Evolutionary conservation across 2,888 invertebrate species (phyloP).

Genomic region (Myathropa florea): DNA sequence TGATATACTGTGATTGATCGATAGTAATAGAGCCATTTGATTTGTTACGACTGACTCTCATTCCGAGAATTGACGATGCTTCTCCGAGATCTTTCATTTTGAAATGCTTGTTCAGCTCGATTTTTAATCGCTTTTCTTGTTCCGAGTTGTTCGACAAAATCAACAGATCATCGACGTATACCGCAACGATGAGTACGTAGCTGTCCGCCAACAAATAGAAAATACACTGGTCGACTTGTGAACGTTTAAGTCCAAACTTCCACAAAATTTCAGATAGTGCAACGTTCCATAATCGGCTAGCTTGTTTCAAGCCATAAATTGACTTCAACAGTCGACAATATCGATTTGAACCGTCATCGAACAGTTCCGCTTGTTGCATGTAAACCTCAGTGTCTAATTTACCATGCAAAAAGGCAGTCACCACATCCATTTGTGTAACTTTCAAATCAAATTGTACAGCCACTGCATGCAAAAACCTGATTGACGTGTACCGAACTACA

Average conservation of each 20-base stretch:
- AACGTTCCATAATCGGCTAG: conserved; percentile 44
- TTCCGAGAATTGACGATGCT: too few species aligned
- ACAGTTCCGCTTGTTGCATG: conserved; percentile 50
- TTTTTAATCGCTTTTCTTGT: conserved; percentile 16
- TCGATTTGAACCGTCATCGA: conserved; percentile 41
- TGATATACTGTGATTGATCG: too few species aligned
- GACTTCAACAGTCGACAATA: conserved; percentile 49
- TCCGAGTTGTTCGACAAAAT: conserved; percentile 25
- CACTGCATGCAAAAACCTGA: conserved; percentile 18
- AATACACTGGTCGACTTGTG: conserved; percentile 26
- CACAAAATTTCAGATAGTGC: conserved; percentile 5
- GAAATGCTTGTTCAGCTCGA: conserved; percentile 20
- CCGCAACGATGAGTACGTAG: conserved; percentile 22
- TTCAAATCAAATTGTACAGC: conserved; percentile 60
- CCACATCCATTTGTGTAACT: conserved; percentile 45
- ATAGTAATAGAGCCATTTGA: too few species aligned
- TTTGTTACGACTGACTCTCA: too few species aligned
- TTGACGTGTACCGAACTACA: conserved; percentile 6
- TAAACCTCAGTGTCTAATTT: conserved; percentile 33
- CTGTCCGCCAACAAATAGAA: conserved; percentile 15
- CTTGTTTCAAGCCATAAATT: conserved; percentile 64
- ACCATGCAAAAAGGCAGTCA: conserved; percentile 48
- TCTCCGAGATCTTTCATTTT: conserved; percentile 32
- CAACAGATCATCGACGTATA: conserved; percentile 16
- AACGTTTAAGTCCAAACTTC: conserved; percentile 16